Percentiles rank a stretch among this genome's conserved stretches.
phyloP scores from a whole-genome alignment of 2,888 invertebrate species.

The Thymelicus lineola region DNA sequence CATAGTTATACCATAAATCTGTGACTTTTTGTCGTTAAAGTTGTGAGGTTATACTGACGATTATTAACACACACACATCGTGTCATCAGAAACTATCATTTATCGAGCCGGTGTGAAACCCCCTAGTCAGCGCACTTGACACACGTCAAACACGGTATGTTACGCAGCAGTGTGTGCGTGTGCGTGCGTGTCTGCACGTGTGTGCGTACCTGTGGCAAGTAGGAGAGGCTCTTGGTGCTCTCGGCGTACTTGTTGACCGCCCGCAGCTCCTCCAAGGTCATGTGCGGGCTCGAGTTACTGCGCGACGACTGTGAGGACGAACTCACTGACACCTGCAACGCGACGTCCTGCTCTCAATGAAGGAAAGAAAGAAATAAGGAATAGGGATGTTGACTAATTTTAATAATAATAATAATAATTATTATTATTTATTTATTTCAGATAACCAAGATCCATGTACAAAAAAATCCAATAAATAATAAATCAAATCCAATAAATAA shows the following conservation, averaged over 20 bases:
- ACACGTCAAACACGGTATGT: slow-evolving; percentile 12
- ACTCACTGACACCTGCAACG: slow-evolving; percentile 87
- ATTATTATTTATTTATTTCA: too few species aligned
- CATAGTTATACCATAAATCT: too few species aligned
- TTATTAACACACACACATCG: too few species aligned
- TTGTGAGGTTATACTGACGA: too few species aligned
- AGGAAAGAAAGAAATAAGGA: too few species aligned
- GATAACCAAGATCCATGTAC: too few species aligned
- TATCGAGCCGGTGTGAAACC: slow-evolving; percentile 11
- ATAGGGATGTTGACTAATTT: too few species aligned
- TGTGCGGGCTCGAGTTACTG: slow-evolving; percentile 88
- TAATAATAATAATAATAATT: too few species aligned
- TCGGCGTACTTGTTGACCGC: slow-evolving; percentile 96
- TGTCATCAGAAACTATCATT: too few species aligned
- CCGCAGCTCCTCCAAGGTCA: slow-evolving; percentile 92
- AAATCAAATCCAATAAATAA: too few species aligned
- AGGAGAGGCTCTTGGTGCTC: slow-evolving; percentile 95
- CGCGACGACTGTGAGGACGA: slow-evolving; percentile 91
- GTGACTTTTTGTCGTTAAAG: too few species aligned
- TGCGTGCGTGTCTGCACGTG: background rate
- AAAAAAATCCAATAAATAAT: too few species aligned
- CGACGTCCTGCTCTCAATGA: background rate
- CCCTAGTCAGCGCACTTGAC: slow-evolving; percentile 21
- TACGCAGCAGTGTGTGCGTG: background rate
- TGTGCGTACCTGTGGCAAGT: slow-evolving; percentile 75